These are phyloP conservation scores for Sebastes nivosus DNA, from an alignment of 2,797 vertebrate genomes.

Conservation along the genomic window DNA sequence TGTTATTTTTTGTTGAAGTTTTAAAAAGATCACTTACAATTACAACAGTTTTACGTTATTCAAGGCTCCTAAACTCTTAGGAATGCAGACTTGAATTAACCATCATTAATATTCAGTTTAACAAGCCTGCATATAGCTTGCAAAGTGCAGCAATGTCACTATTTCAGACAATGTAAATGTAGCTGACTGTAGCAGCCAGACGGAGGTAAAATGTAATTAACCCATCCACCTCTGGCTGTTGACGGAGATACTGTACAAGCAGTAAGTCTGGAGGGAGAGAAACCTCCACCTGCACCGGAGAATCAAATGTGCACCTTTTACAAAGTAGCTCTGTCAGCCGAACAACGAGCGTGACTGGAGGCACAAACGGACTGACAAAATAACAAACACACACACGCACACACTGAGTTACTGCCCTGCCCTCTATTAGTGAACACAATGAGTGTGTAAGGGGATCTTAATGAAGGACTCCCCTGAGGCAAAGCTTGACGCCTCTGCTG, in stretches of 20 bases:
- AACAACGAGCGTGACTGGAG: conserved; percentile 62
- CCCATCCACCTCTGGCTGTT: conserved; percentile 39
- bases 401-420: conserved; percentile 58
- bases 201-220: conserved; percentile 52
- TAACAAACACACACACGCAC: conserved; percentile 55
- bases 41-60: neutral
- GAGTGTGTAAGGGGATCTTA: conserved; percentile 76
- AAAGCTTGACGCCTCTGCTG: conserved; percentile 61
- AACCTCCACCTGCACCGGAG: conserved; percentile 55
- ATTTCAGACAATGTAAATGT: neutral
- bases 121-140: neutral
- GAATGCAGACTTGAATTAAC: neutral
- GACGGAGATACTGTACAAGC: conserved; percentile 33
- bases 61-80: neutral
- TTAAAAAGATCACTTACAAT: neutral
- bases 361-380: conserved; percentile 62
- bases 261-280: conserved; percentile 32
- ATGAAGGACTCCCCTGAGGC: conserved; percentile 79
- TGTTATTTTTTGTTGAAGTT: neutral
- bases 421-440: conserved; percentile 78
- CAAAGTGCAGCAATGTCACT: neutral
- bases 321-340: conserved; percentile 61
- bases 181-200: neutral
- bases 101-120: neutral
- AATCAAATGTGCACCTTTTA: conserved; percentile 65